Evolutionary conservation across 2,113 vertebrate genomes (phyloP).

Genomic region (Jacana jacana): DNA sequence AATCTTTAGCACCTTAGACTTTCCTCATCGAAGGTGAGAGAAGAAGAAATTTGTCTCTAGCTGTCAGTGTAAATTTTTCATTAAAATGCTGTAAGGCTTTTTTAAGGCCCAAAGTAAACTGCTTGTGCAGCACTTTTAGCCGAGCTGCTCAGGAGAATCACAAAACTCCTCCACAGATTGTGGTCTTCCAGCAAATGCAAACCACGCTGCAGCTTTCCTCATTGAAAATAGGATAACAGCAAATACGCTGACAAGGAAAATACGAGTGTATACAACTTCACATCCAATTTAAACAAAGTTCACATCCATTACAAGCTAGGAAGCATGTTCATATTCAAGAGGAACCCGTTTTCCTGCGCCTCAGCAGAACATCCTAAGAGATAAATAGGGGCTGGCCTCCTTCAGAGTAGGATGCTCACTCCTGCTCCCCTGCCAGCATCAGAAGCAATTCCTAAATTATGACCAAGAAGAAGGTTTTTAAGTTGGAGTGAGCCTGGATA

Average conservation of each 20-base stretch:
- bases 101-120: slow-evolving; percentile 29
- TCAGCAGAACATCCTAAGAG: slow-evolving; percentile 19
- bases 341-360: neutral
- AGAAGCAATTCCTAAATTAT: neutral
- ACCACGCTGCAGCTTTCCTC: neutral
- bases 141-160: neutral
- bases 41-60: slow-evolving; percentile 44
- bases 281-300: slow-evolving; percentile 50
- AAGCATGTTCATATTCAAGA: slow-evolving; percentile 6
- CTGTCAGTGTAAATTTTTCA: slow-evolving; percentile 43
- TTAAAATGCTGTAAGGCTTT: slow-evolving; percentile 35
- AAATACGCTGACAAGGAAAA: slow-evolving; percentile 49
- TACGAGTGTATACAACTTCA: neutral
- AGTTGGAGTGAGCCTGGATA: neutral
- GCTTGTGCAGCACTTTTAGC: slow-evolving; percentile 44
- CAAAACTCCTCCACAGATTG: neutral
- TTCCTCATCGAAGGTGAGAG: neutral
- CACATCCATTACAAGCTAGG: slow-evolving; percentile 19
- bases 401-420: neutral
- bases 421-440: neutral
- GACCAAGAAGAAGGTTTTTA: neutral
- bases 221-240: slow-evolving; percentile 43
- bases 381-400: neutral
- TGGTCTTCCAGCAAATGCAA: slow-evolving; percentile 32
- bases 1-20: slow-evolving; percentile 17